A percentile compares a stretch with the other conserved stretches of the same genome.
Conservation (phyloP, 2,797 vertebrate genomes). For the Cryptoblepharus egeriae region DNA sequence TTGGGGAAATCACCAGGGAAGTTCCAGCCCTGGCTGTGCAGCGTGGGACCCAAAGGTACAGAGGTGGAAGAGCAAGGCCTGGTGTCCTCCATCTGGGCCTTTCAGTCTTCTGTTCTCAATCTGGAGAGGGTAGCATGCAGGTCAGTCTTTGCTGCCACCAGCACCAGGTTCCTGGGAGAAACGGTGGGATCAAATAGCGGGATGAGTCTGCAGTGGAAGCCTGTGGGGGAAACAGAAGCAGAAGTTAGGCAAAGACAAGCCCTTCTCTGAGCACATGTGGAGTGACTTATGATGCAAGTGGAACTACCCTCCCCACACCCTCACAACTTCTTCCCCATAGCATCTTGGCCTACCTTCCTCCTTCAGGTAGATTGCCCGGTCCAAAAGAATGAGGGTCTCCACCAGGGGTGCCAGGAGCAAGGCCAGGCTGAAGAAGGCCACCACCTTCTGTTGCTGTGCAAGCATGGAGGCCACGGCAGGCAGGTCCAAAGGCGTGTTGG, state of each 20-base stretch:
- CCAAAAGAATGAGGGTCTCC: constrained; percentile 92
- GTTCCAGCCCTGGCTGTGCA: too few species aligned
- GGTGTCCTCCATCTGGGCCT: fast-evolving
- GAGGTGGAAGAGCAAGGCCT: background rate
- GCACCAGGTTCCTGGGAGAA: constrained; percentile 91
- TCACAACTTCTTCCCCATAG: fast-evolving
- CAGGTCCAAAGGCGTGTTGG: constrained; percentile 71
- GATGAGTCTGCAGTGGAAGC: constrained; percentile 84
- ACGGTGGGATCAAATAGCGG: constrained; percentile 89
- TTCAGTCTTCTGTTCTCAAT: constrained; percentile 37
- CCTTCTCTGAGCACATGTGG: background rate
- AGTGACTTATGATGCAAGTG: background rate
- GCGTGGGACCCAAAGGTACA: fast-evolving
- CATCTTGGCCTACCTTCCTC: constrained; percentile 82
- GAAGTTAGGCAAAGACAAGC: background rate
- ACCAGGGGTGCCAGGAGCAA: constrained; percentile 88
- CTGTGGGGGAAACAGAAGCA: constrained; percentile 64
- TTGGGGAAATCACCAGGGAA: too few species aligned
- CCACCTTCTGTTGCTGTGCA: constrained; percentile 84
- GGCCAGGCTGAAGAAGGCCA: constrained; percentile 89
- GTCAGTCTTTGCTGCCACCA: constrained; percentile 83
- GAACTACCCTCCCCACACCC: too few species aligned
- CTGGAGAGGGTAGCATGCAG: constrained; percentile 34
- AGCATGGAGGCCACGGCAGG: constrained; percentile 76
- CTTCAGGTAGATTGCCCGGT: constrained; percentile 89